Conservation (phyloP, 2,888 invertebrate genomes). For the Dioctria linearis region DNA sequence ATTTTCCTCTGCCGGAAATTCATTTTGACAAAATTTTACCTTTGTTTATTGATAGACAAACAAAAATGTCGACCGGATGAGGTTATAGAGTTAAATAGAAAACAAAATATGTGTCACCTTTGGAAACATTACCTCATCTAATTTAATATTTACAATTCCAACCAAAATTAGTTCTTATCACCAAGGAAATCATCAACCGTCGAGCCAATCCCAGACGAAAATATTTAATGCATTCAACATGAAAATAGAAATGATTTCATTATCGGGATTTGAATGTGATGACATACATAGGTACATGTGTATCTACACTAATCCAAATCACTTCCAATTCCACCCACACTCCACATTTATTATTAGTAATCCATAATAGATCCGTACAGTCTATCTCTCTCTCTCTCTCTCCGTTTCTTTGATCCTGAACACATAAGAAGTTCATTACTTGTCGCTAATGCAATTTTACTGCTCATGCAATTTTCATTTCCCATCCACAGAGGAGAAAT, state of each 20-base stretch:
- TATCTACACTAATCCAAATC: neutral
- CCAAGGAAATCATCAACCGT: too few species aligned
- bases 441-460: slow-evolving; percentile 55
- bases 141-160: too few species aligned
- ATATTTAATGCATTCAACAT: neutral
- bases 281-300: neutral
- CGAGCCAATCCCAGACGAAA: neutral
- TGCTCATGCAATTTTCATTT: slow-evolving; percentile 53
- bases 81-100: too few species aligned
- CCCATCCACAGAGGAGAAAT: neutral
- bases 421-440: slow-evolving; percentile 52
- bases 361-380: neutral
- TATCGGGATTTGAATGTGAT: neutral
- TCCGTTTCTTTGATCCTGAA: neutral
- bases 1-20: too few species aligned
- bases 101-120: too few species aligned
- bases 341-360: neutral
- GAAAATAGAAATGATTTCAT: neutral
- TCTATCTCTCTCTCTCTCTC: too few species aligned
- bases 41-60: too few species aligned
- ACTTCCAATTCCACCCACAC: slow-evolving; percentile 6
- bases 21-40: too few species aligned
- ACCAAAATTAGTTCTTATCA: too few species aligned
- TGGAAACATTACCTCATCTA: too few species aligned
- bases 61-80: too few species aligned